Percentiles rank a stretch among this genome's conserved stretches.
These are phyloP conservation scores for Hoplodrina blanda DNA, from an alignment of 2,888 invertebrate species.

Conservation along the genomic window DNA sequence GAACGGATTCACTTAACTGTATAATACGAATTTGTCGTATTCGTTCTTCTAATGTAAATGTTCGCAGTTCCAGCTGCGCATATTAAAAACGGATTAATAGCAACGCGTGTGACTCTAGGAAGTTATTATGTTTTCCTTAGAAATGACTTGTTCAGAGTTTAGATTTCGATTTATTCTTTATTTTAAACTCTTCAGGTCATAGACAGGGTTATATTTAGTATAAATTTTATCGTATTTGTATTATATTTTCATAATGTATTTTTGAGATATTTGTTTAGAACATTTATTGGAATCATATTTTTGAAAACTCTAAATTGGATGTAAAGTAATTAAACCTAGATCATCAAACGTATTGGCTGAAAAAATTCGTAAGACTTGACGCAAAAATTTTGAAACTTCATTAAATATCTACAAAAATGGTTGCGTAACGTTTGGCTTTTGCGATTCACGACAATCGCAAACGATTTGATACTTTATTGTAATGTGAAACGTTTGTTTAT, in stretches of 20 bases:
- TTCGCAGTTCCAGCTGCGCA: constrained; percentile 28
- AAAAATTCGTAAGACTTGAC: constrained; percentile 66
- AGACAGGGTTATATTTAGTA: constrained; percentile 91
- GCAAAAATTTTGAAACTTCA: constrained; percentile 62
- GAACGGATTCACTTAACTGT: constrained; percentile 10
- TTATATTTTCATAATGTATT: constrained; percentile 91
- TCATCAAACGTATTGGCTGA: constrained; percentile 82
- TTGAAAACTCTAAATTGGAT: constrained; percentile 89
- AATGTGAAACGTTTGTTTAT: constrained; percentile 42
- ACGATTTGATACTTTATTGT: constrained; percentile 58
- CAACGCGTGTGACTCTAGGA: constrained; percentile 56
- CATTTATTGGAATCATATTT: constrained; percentile 90
- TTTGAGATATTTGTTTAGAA: constrained; percentile 90
- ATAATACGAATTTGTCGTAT: constrained; percentile 7
- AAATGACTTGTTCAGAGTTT: constrained; percentile 88
- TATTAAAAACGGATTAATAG: constrained; percentile 42
- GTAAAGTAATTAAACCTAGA: constrained; percentile 82
- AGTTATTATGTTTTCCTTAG: constrained; percentile 70
- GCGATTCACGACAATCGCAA: constrained; percentile 58
- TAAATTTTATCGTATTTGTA: constrained; percentile 91
- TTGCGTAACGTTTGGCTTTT: constrained; percentile 63
- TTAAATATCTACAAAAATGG: constrained; percentile 60
- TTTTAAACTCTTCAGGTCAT: constrained; percentile 90
- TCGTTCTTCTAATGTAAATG: constrained; percentile 25
- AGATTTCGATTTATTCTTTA: constrained; percentile 80